Evolutionary conservation across 37 sponge, comb jelly and placozoan genomes (phyloP).

Genomic region (Ianthella basta): DNA sequence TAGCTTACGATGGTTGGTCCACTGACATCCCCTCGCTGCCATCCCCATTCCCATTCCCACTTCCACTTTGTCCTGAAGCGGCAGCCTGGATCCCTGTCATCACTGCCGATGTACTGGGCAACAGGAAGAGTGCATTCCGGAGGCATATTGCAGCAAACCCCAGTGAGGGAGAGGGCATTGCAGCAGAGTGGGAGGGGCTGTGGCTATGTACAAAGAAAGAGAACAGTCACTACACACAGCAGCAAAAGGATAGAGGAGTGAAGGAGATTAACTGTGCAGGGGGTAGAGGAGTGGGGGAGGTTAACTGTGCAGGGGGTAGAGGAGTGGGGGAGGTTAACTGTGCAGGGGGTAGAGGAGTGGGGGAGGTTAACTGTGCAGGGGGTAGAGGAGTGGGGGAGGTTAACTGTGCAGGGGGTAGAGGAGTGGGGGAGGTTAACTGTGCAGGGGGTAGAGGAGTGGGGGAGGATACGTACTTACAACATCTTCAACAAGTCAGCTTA

Average conservation of each 20-base stretch:
- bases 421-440: no score
- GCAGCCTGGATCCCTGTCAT: neutral
- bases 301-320: conserved; percentile 81
- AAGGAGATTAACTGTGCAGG: no score
- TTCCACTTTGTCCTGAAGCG: neutral
- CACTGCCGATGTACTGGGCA: conserved; percentile 21
- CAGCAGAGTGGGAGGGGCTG: conserved; percentile 64
- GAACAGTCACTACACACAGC: conserved; percentile 60
- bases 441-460: no score
- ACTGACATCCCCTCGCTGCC: neutral
- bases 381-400: no score
- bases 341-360: conserved; percentile 71
- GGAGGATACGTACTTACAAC: no score
- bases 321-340: conserved; percentile 71
- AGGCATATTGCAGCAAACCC: conserved; percentile 94
- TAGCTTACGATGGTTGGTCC: neutral
- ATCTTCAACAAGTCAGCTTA: no score
- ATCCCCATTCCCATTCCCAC: conserved; percentile 2
- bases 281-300: conserved; percentile 48
- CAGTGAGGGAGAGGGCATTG: conserved; percentile 87
- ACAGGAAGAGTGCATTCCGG: conserved; percentile 85
- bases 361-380: conserved; percentile 39
- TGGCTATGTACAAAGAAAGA: conserved; percentile 10
- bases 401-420: no score
- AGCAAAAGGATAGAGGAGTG: neutral